Evolutionary conservation across 2,113 vertebrate genomes (phyloP), one percentile per base, ranked within the genome.

Genomic region (Sula dactylatra): DNA sequence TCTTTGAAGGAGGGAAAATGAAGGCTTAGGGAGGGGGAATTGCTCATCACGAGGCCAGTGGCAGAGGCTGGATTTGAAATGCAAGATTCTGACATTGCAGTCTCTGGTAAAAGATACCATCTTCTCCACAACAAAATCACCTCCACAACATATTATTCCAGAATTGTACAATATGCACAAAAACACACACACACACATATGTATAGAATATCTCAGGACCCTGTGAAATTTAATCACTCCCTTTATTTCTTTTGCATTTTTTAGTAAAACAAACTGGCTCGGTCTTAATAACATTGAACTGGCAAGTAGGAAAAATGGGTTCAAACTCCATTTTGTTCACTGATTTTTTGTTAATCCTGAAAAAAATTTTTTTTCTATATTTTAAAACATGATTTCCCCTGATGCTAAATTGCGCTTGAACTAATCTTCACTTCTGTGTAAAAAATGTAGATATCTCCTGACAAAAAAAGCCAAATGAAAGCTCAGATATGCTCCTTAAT

Each of bases 11-110:
- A 61, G 36, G 32, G 32, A 91, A 86, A 65, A 61, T 36, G 44
- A 69, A 91, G 61, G 16, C 29, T 79, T 70, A 59, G 27, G 54
- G n/a, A 26, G 18, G 7, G 22, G 5, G 34, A 85, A 77, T 13
- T 85, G 13, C 20, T 78, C n/a, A 45, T 62, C 21, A 45, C 18
- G 45, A 78, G n/a, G 15, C 34, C 47, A 81, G 42, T 69, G 34
- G 19, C 36, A 72, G 73, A 8, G 4, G 3, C 31, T 88, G 38
- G 16, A 55, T 85, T 40, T 85, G 54, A 88, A 91, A 54, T 25
- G 21, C 24, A 77, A 21, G 10, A 13, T 50, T 73, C 26, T 0
- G 3, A 64, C 1, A 0, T 42, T 47, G 27, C 26, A 54, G 13
- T 24, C 26, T 34, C 21, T 34, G 21, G n/a, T 67, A 29, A 54